Evolutionary conservation across 2,888 invertebrate genomes (phyloP).

Genomic region (Ommatoiulus sabulosus): DNA sequence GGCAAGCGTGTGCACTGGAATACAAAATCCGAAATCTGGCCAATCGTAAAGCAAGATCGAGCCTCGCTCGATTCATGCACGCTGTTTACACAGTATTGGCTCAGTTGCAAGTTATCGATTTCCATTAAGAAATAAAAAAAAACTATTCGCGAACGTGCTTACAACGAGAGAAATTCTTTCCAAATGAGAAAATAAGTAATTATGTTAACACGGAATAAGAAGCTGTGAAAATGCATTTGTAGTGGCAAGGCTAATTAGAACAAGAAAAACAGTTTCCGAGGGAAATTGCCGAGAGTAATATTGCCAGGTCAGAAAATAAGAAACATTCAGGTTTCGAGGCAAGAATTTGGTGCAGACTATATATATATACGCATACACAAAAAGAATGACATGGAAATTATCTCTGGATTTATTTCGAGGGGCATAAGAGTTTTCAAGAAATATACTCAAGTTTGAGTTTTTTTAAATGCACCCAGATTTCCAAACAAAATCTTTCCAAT

Average conservation of each 20-base stretch:
- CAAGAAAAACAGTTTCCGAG: not conserved
- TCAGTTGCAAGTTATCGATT: not conserved
- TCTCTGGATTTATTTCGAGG: too few species aligned
- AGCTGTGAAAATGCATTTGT: constrained; percentile 20
- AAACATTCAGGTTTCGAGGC: too few species aligned
- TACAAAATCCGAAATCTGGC: not conserved
- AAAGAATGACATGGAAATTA: too few species aligned
- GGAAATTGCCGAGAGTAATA: too few species aligned
- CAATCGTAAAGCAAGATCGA: not conserved
- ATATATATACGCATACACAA: too few species aligned
- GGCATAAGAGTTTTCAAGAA: too few species aligned
- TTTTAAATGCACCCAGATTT: too few species aligned
- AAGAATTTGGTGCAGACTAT: too few species aligned
- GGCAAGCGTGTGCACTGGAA: not conserved
- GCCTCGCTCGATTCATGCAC: not conserved
- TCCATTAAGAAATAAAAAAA: constrained; percentile 19
- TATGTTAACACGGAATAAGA: not conserved
- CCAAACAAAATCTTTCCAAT: too few species aligned
- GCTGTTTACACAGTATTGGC: not conserved
- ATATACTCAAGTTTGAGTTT: too few species aligned
- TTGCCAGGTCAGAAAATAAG: too few species aligned
- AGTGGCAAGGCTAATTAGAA: not conserved
- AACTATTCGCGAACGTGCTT: not conserved
- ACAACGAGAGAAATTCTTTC: not conserved
- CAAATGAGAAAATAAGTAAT: not conserved